Evolutionary conservation across 2,888 invertebrate genomes (phyloP), one percentile per base, ranked within the genome.

Genomic region (Gnatocerus cornutus): DNA sequence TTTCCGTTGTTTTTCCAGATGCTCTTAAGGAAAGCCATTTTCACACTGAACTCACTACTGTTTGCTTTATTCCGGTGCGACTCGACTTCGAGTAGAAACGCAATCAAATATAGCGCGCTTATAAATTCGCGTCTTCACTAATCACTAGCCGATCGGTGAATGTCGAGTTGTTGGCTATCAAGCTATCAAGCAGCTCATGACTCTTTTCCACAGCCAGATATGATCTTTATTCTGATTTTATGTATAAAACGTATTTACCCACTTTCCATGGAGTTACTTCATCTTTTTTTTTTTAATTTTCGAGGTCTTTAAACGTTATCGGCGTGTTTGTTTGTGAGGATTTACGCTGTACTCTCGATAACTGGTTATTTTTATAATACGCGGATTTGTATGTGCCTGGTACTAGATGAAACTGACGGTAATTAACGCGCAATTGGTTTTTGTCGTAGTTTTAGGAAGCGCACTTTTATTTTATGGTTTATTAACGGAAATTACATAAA

Each of bases 1-100:
- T 90, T 91, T 10, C 90, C 89, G 83, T 88, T 89, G 76, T 86
- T 89, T 78, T 87, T 90, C 90, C 89, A 90, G 82, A 91, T 88
- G 82, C 89, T 89, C 80, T 89, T 86, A 76, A 91, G 84, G 73
- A 91, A 87, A 50, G 89, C 89, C 84, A 90, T 89, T 73, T 75
- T 75, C 37, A 68, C 63, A 37, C 33, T 52, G 3, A 13, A 41
- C 33, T 10, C 53, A 6, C 29, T 6, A 27, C n/a, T 10, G 27
- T 8, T 27, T 45, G 3, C 46, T 45, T 21, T 41, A 13, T 12
- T 13, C 13, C 12, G 5, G 33, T 27, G 39, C 13, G 16, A 14
- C 37, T 29, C 14, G 37, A 33, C 30, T 7, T 16, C 53, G 33
- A 37, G 2, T 37, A 59, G 21, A 52, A 41, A 29, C 21, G n/a